These are phyloP conservation scores for Aplochiton taeniatus DNA, from an alignment of 2,797 vertebrate genomes.

Conservation along the genomic window DNA sequence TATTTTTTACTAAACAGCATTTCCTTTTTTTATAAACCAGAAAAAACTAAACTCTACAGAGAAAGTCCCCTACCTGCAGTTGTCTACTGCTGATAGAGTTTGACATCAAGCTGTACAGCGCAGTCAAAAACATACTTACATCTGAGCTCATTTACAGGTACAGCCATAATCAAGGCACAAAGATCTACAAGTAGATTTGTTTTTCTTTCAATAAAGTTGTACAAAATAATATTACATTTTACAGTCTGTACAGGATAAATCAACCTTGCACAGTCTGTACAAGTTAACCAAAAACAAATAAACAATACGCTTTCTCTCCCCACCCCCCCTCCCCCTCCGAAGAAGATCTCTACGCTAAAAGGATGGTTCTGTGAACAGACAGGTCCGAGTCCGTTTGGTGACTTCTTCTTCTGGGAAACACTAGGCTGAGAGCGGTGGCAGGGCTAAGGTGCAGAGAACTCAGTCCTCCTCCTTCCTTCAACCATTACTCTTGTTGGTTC, in stretches of 20 bases:
- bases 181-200: constrained; percentile 89
- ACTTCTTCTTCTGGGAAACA: constrained; percentile 66
- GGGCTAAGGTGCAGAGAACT: constrained; percentile 76
- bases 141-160: constrained; percentile 92
- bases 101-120: constrained; percentile 95
- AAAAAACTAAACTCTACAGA: constrained; percentile 90
- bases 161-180: constrained; percentile 91
- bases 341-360: constrained; percentile 77
- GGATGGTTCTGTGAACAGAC: constrained; percentile 78
- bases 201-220: constrained; percentile 94
- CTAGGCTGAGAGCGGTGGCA: constrained; percentile 75
- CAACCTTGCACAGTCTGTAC: constrained; percentile 92
- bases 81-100: constrained; percentile 82
- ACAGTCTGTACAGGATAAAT: constrained; percentile 96
- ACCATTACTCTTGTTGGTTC: constrained; percentile 35
- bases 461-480: constrained; percentile 67
- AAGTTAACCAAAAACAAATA: constrained; percentile 75
- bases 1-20: constrained; percentile 86
- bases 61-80: constrained; percentile 85
- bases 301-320: constrained; percentile 71
- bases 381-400: constrained; percentile 79
- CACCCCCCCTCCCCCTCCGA: constrained; percentile 28
- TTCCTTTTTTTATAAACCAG: constrained; percentile 90
- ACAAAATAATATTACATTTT: constrained; percentile 99
- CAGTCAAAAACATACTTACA: constrained; percentile 92